Evolutionary conservation across 2,888 invertebrate genomes (phyloP), one percentile per base, ranked within the genome.

Genomic region (Dasypogon diadema): DNA sequence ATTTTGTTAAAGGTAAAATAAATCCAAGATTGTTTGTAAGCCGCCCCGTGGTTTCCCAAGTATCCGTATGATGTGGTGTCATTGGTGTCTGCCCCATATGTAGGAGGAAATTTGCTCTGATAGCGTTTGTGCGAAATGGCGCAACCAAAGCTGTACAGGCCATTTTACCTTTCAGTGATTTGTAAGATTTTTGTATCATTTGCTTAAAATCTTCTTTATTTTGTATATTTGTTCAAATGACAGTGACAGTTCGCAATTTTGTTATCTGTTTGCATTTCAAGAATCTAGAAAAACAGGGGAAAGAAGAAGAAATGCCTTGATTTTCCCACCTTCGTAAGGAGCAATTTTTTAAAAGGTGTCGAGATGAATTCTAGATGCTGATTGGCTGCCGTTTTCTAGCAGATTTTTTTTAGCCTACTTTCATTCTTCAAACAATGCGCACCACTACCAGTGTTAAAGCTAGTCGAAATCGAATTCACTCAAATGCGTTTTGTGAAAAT

Each of bases 351-450:
- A 68, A 18, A 26, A 55, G 55, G 6, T 24, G 30, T 73, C 73
- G 56, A n/a, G n/a, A 56, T 58, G 46, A 58, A 26, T 56, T 48
- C 74, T 18, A n/a, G 2, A 4, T 26, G 26, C 10, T 75, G 75
- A 75, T 77, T 77, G 75, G 77, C 12, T 65, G 22, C 3, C 12
- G 24, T 68, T 72, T 72, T 72, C 72, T 72, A 72, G 73, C 14
- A 72, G 56, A 70, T 37, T 68, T 70, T 74, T 76, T 75, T 65
- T 75, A 77, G 77, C 77, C 75, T 77, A 77, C 77, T 77, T 77
- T 77, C 77, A 34, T 46, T 65, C 70, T 73, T 48, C 26, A 77
- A 54, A 54, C 75, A 72, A 77, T 73, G 63, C 72, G 55, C 55
- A 51, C 55, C 8, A 55, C 56, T 73, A 73, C 73, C 18, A 30